Percentiles rank a stretch among this genome's conserved stretches.
Evolutionary conservation across 2,113 vertebrate genomes (phyloP).

Genomic region (Periophthalmodon schlosseri): DNA sequence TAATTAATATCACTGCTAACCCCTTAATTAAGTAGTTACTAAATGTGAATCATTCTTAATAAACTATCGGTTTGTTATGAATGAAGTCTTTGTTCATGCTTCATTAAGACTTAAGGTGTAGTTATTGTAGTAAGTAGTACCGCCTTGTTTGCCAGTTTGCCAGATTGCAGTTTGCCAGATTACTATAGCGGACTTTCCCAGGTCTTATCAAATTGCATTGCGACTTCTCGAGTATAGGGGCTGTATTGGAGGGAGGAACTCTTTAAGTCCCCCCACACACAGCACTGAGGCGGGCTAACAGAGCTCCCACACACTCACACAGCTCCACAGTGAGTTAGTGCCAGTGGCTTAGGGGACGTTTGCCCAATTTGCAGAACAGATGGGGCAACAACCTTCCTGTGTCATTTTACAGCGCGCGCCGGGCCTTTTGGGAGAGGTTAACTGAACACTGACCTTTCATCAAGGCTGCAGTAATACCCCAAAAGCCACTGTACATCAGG

Average conservation of each 20-base stretch:
- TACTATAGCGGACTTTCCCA: too few relatives aligned
- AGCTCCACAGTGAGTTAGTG: conserved; percentile 5
- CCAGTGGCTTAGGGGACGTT: conserved; percentile 10
- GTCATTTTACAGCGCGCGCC: conserved; percentile 5
- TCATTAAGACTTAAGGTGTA: too few relatives aligned
- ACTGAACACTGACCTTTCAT: conserved; percentile 15
- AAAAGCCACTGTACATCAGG: conserved; percentile 14
- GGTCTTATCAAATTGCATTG: too few relatives aligned
- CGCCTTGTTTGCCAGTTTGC: too few relatives aligned
- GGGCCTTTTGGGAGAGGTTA: conserved; percentile 16
- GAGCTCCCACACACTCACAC: not conserved
- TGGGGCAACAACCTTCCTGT: conserved; percentile 7
- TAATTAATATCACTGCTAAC: too few relatives aligned
- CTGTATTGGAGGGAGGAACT: not conserved
- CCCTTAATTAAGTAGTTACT: too few relatives aligned
- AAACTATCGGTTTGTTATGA: too few relatives aligned
- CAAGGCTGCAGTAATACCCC: conserved; percentile 12
- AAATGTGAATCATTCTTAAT: too few relatives aligned
- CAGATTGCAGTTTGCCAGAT: too few relatives aligned
- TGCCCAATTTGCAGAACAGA: conserved; percentile 16
- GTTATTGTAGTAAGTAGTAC: too few relatives aligned
- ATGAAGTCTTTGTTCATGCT: too few relatives aligned
- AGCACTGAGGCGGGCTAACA: not conserved
- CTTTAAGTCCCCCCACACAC: not conserved
- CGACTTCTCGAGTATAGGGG: not conserved